phyloP scores from a whole-genome alignment of 2,113 vertebrate species.

The Eclectus roratus region DNA sequence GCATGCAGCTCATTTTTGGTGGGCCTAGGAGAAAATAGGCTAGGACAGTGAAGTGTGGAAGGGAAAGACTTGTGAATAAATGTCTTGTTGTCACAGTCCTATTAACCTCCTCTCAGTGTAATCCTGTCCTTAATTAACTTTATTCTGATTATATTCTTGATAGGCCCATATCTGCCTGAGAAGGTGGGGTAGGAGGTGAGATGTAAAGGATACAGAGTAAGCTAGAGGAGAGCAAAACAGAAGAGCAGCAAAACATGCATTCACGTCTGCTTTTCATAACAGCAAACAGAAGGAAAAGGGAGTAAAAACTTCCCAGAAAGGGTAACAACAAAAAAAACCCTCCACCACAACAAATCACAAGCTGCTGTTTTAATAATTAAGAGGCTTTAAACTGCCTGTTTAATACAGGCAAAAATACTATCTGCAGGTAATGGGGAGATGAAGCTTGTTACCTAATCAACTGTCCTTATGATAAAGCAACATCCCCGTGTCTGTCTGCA shows the following conservation, averaged over 20 bases:
- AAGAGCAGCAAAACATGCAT: neutral
- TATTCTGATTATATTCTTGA: constrained; percentile 7
- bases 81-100: neutral
- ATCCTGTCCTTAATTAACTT: constrained; percentile 49
- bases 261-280: rapidly evolving
- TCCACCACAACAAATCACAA: neutral
- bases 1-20: neutral
- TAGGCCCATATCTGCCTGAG: neutral
- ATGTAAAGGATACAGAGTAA: neutral
- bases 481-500: neutral
- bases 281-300: neutral
- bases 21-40: neutral
- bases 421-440: neutral
- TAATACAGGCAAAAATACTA: neutral
- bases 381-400: neutral
- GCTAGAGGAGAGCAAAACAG: neutral
- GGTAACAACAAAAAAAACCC: neutral
- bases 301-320: neutral
- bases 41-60: constrained; percentile 5
- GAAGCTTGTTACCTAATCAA: neutral
- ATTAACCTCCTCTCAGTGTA: constrained; percentile 23
- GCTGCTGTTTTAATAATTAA: neutral
- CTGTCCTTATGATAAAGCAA: neutral
- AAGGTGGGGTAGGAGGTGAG: neutral
- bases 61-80: neutral